These are phyloP conservation scores for Procambarus clarkii DNA, from an alignment of 1,140 invertebrate genomes.

Conservation along the genomic window DNA sequence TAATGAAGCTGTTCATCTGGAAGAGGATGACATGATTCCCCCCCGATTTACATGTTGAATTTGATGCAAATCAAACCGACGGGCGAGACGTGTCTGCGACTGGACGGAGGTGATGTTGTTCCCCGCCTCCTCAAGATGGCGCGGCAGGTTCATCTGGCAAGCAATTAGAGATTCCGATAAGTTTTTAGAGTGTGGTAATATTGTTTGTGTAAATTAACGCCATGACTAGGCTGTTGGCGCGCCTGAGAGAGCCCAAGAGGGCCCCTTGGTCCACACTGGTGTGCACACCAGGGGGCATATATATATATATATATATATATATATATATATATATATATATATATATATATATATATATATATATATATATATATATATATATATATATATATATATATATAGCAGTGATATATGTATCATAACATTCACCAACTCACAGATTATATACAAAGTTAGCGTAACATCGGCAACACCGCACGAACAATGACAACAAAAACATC, in stretches of 20 bases:
- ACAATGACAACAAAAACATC: too few species aligned
- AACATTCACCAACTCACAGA: too few species aligned
- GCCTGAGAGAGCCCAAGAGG: not conserved
- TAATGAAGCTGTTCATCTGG: constrained; percentile 67
- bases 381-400: too few species aligned
- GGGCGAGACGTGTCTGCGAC: not conserved
- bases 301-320: too few species aligned
- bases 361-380: too few species aligned
- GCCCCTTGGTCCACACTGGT: not conserved
- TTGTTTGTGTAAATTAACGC: constrained; percentile 34
- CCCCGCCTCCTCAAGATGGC: not conserved
- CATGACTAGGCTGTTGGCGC: not conserved
- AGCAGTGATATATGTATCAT: too few species aligned
- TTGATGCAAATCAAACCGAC: constrained; percentile 38
- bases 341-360: too few species aligned
- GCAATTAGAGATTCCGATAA: constrained; percentile 61
- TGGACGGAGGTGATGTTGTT: not conserved
- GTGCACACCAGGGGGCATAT: too few species aligned
- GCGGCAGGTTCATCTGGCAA: constrained; percentile 54
- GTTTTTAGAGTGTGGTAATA: constrained; percentile 56
- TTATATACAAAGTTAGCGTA: too few species aligned
- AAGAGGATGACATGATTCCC: constrained; percentile 21
- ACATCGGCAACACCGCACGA: too few species aligned
- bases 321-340: too few species aligned
- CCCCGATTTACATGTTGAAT: constrained; percentile 41